Evolutionary conservation across 2,797 vertebrate genomes (phyloP), one percentile per base, ranked within the genome.

Genomic region (Megalops cyprinoides): DNA sequence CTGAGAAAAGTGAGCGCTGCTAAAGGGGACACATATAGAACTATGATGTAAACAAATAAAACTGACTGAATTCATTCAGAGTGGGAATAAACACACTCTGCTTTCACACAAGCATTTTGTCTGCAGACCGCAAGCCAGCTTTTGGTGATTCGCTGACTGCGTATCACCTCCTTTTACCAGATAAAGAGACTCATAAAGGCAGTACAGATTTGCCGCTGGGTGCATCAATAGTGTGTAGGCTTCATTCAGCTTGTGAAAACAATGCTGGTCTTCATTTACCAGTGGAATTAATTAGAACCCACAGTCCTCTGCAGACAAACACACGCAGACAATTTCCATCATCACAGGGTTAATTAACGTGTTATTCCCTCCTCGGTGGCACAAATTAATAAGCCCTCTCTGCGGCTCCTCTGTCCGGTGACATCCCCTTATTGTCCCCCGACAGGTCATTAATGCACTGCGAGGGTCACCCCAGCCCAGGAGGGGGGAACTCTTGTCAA

Each of bases 271-370:
- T 42, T 81, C 71, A 78, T 79, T 79, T 73, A 83, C 78, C 84
- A 82, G 82, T 48, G 69, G 83, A 83, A 81, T 79, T 89, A 86
- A 93, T 90, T 88, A 87, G 83, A 79, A 86, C 71, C 49, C 74
- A 83, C 83, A 78, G 85, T 81, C 76, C 82, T 85, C 82, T 77
- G 65, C 79, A 87, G 79, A 81, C 76, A 77, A 58, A 82, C 80
- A 80, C 88, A 86, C 74, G 90, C 82, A 86, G 65, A 74, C 31
- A 87, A 92, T 90, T 15, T 78, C 49, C 8, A 51, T 15, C 2
- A 46, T 85, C 90, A 89, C 83, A 60, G 58, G 58, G 15, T 87
- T 71, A 80, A n/a, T 25, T 58, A 84, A 81, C 84, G 82, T 78
- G 79, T 82, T 76, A 74, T 60, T 48, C 31, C 39, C 67, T 1